Conservation (phyloP, 2,113 vertebrate genomes). For the Regulus satrapa region DNA sequence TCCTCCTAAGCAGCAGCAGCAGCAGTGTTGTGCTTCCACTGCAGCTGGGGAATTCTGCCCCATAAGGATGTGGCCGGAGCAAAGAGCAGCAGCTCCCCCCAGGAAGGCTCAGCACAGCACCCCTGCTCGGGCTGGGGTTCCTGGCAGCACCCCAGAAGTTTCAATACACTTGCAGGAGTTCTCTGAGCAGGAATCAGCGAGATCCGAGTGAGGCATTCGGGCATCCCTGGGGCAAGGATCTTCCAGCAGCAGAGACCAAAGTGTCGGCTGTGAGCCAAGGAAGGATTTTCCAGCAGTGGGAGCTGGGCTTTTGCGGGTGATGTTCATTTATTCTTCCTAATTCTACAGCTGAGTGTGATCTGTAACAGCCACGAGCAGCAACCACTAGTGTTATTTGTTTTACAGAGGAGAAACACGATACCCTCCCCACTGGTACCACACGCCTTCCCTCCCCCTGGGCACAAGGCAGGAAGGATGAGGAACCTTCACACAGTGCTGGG, state of each 20-base stretch:
- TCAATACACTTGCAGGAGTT: background rate
- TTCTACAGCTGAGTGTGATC: background rate
- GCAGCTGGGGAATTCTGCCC: background rate
- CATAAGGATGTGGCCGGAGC: accelerated
- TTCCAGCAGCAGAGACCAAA: background rate
- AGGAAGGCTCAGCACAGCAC: background rate
- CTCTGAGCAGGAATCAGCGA: background rate
- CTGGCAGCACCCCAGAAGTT: background rate
- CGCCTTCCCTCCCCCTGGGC: background rate
- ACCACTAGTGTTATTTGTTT: background rate
- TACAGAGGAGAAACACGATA: background rate
- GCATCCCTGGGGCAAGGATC: background rate
- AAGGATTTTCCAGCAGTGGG: background rate
- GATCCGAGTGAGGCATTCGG: accelerated
- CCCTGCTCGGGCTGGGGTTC: background rate
- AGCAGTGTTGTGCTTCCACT: background rate
- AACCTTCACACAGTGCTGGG: background rate
- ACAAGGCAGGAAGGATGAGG: background rate
- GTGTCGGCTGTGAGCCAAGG: background rate
- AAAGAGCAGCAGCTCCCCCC: background rate
- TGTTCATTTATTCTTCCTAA: background rate
- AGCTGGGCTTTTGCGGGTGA: background rate
- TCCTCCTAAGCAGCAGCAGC: background rate
- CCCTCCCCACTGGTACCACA: background rate
- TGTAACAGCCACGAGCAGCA: background rate